These are phyloP conservation scores for Palythoa caribaeorum DNA, from an alignment of 92 coral and sea anemone genomes.

Conservation along the genomic window DNA sequence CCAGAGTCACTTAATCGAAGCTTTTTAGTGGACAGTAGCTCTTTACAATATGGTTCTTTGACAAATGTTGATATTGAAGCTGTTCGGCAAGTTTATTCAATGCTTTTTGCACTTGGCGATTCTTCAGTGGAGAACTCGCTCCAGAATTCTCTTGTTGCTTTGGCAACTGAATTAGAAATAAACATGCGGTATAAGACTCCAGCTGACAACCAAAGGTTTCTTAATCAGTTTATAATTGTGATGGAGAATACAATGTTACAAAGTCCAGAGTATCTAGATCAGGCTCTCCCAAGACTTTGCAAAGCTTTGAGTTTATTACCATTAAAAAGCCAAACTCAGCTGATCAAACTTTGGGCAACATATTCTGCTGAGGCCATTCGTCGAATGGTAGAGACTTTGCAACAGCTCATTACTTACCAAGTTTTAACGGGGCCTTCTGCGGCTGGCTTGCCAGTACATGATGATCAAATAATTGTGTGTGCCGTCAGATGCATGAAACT, in stretches of 20 bases:
- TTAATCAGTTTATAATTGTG: conserved; percentile 87
- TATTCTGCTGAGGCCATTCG: conserved; percentile 75
- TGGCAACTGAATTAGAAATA: conserved; percentile 84
- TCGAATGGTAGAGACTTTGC: conserved; percentile 89
- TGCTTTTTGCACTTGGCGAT: conserved; percentile 82
- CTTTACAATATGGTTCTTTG: conserved; percentile 46
- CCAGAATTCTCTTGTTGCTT: conserved; percentile 81
- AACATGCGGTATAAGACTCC: conserved; percentile 71
- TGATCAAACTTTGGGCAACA: conserved; percentile 84
- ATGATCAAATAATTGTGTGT: conserved; percentile 84
- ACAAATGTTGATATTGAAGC: conserved; percentile 87
- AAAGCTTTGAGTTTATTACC: conserved; percentile 86
- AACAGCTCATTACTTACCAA: conserved; percentile 90
- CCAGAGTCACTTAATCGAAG: conserved; percentile 88
- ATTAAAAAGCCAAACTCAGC: conserved; percentile 65
- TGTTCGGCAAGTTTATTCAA: conserved; percentile 74
- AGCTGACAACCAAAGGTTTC: conserved; percentile 66
- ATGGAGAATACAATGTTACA: conserved; percentile 95
- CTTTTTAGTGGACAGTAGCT: conserved; percentile 68
- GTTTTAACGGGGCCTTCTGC: conserved; percentile 93
- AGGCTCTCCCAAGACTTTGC: conserved; percentile 91
- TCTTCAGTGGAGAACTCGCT: conserved; percentile 93
- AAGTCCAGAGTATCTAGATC: conserved; percentile 94
- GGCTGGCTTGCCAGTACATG: conserved; percentile 74
- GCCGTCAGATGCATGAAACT: conserved; percentile 89